Base-by-base conservation (phyloP, 2,797 vertebrate species). In the Microchirus variegatus region DNA sequence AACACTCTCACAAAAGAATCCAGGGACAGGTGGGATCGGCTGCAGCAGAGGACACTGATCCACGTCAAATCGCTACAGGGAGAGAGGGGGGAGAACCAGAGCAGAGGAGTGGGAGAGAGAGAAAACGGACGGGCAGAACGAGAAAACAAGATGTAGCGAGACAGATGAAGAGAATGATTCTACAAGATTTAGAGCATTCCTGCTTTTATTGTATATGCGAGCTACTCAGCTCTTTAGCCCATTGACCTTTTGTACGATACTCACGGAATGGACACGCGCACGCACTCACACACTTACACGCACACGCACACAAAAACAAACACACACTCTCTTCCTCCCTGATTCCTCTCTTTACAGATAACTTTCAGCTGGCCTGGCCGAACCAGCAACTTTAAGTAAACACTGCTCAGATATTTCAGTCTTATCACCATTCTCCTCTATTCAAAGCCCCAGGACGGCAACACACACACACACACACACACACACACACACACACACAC, bases 131-230 rank as follows among this genome's bases (percentile, higher is more conserved):
- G 63, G 55, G 63, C 42, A 75, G 64, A 74, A 46, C 15, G 8
- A 66, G 15, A 51, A 15, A 42, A 1, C 17, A 53, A 58, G 48
- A 59, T 40, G 40, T 40, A 31, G 31, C 65, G 58, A 31, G 36
- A 59, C 11, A 15, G 16, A 59, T 9, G 16, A 10, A 55, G 56
- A 55, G 40, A 49, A 35, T 44, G 49, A 64, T 42, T 67, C 13
- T 17, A 19, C 36, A 44, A 47, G 69, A 71, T 52, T 67, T 59
- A 76, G 63, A 71, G 63, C 47, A 73, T 77, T 80, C 58, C 68
- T 79, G 47, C 53, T 63, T 80, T 79, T 78, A 71, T 81, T 75
- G 67, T 75, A 69, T 53, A 81, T 81, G 75, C 68, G 78, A 84
- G 63, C 22, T 46, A 50, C 52, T 55, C 0, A 52, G 48, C 54